A percentile compares a stretch with the other conserved stretches of the same genome.
Evolutionary conservation across 2,113 vertebrate species (phyloP).

Genomic region (Pachycephala philippinensis): DNA sequence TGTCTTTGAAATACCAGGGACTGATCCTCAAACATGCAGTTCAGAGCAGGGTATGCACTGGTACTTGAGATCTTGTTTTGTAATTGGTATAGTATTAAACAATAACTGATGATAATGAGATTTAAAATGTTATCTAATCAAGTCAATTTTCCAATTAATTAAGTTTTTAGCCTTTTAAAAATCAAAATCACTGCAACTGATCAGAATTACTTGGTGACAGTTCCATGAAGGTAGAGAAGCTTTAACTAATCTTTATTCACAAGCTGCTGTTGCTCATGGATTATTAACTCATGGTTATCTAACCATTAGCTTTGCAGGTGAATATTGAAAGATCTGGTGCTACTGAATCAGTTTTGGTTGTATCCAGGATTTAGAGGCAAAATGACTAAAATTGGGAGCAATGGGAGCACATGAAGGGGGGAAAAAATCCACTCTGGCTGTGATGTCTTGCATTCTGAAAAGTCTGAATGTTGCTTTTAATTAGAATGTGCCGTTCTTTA

Average conservation of each 20-base stretch:
- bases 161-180: neutral
- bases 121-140: neutral
- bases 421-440: neutral
- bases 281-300: too few relatives aligned
- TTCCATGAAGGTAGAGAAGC: neutral
- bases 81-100: neutral
- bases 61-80: neutral
- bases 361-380: neutral
- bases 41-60: neutral
- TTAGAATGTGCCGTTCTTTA: neutral
- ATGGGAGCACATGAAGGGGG: rapidly evolving
- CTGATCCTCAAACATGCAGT: neutral
- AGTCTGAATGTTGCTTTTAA: neutral
- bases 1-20: neutral
- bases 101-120: neutral
- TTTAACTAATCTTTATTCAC: neutral
- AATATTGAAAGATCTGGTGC: neutral
- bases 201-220: neutral
- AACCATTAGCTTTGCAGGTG: neutral
- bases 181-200: neutral
- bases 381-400: neutral
- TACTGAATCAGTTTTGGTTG: neutral
- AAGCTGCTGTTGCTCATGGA: neutral
- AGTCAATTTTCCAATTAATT: neutral
- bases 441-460: neutral